A percentile compares a stretch with the other conserved stretches of the same genome.
Conservation (phyloP, 2,113 vertebrate genomes). For the Macroglossus sobrinus region DNA sequence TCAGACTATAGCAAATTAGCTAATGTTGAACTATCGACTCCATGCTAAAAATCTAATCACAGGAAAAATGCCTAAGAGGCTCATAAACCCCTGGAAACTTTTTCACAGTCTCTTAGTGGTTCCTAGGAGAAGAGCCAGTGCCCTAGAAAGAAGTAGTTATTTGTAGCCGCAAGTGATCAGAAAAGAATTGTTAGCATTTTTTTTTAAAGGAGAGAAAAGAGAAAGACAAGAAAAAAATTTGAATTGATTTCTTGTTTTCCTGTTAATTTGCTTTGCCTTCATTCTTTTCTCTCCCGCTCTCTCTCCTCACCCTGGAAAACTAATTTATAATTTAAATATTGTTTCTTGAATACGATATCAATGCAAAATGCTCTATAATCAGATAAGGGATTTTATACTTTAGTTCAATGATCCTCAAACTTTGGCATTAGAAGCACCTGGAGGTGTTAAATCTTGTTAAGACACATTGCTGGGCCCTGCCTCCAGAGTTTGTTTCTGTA, state of each 20-base stretch:
- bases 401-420: background rate
- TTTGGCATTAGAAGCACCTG: background rate
- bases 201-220: background rate
- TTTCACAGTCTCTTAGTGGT: background rate
- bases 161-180: background rate
- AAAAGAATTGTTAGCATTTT: background rate
- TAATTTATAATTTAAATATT: background rate
- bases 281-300: background rate
- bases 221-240: background rate
- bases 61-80: background rate
- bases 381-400: background rate
- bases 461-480: background rate
- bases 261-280: background rate
- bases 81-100: background rate
- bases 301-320: background rate
- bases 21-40: background rate
- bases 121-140: background rate
- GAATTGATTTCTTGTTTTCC: background rate
- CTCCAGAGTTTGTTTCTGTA: background rate
- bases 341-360: background rate
- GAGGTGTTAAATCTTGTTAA: background rate
- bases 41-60: slow-evolving; percentile 5
- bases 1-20: slow-evolving; percentile 4
- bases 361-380: background rate
- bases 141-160: background rate